phyloP scores from a whole-genome alignment of 1,140 invertebrate species.

The Brachionus asplanchnoidis region DNA sequence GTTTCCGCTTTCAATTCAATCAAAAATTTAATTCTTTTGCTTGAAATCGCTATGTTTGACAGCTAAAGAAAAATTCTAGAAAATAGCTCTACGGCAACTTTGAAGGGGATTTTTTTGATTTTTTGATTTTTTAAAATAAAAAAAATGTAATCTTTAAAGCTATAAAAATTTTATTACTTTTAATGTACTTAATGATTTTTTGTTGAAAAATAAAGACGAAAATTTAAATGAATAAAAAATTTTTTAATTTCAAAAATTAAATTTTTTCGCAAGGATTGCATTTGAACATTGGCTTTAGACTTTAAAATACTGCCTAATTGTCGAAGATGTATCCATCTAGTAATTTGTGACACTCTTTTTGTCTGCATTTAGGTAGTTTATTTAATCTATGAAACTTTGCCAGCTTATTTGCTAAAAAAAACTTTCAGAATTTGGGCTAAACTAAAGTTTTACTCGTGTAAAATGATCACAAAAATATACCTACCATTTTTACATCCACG shows the following conservation, averaged over 20 bases:
- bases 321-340: too few species aligned
- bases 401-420: too few species aligned
- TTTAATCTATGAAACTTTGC: too few species aligned
- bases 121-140: neutral
- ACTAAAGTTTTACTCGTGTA: neutral
- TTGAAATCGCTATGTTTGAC: neutral
- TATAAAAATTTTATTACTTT: neutral
- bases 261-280: too few species aligned
- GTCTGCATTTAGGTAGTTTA: too few species aligned
- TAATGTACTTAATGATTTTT: neutral
- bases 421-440: neutral
- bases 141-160: neutral
- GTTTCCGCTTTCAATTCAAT: neutral
- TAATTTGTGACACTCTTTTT: too few species aligned
- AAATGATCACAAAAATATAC: neutral
- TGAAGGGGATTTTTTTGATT: neutral
- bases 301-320: too few species aligned
- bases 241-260: neutral
- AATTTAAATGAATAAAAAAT: neutral
- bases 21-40: neutral
- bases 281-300: too few species aligned
- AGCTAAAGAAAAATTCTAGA: neutral
- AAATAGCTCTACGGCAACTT: neutral
- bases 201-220: neutral
- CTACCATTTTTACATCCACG: slow-evolving; percentile 10